Evolutionary conservation across 2,888 invertebrate genomes (phyloP).

Genomic region (Chorisops tibialis): DNA sequence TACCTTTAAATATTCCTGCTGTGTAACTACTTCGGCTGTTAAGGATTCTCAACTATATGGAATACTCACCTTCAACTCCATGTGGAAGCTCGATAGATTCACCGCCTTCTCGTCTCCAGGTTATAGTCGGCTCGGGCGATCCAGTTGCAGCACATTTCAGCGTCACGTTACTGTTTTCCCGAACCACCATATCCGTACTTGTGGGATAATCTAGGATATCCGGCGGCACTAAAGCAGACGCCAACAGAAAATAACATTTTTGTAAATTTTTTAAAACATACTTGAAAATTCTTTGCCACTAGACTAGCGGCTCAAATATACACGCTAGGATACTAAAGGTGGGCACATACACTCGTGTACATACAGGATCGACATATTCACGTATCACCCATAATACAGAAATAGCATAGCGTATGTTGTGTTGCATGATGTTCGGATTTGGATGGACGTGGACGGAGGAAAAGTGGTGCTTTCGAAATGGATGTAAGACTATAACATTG

Average conservation of each 20-base stretch:
- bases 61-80: constrained; percentile 64
- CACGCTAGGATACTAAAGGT: too few species aligned
- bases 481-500: too few species aligned
- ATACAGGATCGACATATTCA: too few species aligned
- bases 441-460: too few species aligned
- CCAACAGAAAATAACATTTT: constrained; percentile 31
- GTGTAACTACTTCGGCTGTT: too few species aligned
- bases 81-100: constrained; percentile 68
- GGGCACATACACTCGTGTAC: too few species aligned
- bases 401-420: too few species aligned
- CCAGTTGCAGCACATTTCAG: constrained; percentile 85
- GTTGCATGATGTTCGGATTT: too few species aligned
- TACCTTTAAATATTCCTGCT: too few species aligned
- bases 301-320: neutral
- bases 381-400: too few species aligned
- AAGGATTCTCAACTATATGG: neutral
- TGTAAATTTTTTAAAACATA: constrained; percentile 32
- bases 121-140: constrained; percentile 80
- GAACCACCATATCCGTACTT: constrained; percentile 80
- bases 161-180: constrained; percentile 84
- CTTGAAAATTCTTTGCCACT: constrained; percentile 26
- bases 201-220: constrained; percentile 83
- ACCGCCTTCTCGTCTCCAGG: constrained; percentile 82
- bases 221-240: constrained; percentile 65
- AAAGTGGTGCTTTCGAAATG: too few species aligned